A percentile compares a stretch with the other conserved stretches of the same genome.
These are phyloP conservation scores for Eustalomyia histrio DNA, from an alignment of 2,888 invertebrate species.

Conservation along the genomic window DNA sequence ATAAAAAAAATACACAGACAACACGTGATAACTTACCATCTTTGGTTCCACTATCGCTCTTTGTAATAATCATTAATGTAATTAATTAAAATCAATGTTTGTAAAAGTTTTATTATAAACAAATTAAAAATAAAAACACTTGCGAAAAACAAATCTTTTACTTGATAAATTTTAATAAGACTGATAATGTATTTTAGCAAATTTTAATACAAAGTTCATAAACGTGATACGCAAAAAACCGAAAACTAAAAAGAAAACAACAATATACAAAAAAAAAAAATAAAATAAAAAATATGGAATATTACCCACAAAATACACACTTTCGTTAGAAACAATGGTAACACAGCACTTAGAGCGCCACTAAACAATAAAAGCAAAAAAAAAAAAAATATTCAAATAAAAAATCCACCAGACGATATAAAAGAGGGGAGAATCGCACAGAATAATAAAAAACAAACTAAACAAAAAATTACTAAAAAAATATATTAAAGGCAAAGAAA, in stretches of 20 bases:
- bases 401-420: constrained; percentile 9
- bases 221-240: constrained; percentile 32
- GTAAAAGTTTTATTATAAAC: not conserved
- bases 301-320: constrained; percentile 49
- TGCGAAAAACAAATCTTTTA: not conserved
- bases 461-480: constrained; percentile 5
- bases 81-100: constrained; percentile 14
- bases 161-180: constrained; percentile 4
- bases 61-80: constrained; percentile 31
- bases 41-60: constrained; percentile 32
- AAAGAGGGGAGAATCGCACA: constrained; percentile 1
- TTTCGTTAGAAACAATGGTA: constrained; percentile 55
- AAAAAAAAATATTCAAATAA: constrained; percentile 39
- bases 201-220: constrained; percentile 32
- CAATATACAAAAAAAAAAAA: constrained; percentile 31
- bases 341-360: constrained; percentile 63
- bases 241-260: constrained; percentile 18
- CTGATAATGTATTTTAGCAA: constrained; percentile 10
- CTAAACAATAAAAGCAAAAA: constrained; percentile 53
- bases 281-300: constrained; percentile 35
- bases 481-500: constrained; percentile 31
- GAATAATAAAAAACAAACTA: constrained; percentile 29
- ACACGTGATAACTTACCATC: constrained; percentile 44
- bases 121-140: not conserved
- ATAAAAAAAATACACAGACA: not conserved